phyloP scores from a whole-genome alignment of 2,797 vertebrate genomes.

The Myotis daubentonii region DNA sequence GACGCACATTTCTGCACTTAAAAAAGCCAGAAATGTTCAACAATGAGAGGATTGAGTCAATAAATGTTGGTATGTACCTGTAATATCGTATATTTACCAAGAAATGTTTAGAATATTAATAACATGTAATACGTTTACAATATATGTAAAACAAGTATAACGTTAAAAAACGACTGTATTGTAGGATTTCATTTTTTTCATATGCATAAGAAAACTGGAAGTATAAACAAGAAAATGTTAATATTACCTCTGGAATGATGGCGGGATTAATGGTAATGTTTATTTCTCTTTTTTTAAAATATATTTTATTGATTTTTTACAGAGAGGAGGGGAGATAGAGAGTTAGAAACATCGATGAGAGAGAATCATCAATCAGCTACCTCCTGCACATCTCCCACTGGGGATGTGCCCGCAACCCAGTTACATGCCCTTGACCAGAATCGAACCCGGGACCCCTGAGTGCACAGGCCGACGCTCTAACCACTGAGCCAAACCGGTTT shows the following conservation, averaged over 20 bases:
- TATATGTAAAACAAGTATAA: neutral
- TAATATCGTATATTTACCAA: neutral
- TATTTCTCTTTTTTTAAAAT: too few species aligned
- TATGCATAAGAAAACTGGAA: neutral
- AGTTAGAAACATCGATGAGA: too few species aligned
- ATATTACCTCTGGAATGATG: neutral
- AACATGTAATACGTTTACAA: neutral
- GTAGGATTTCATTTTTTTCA: neutral
- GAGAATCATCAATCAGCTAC: too few species aligned
- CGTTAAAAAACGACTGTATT: neutral
- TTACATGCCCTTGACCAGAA: too few species aligned
- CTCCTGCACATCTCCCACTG: too few species aligned
- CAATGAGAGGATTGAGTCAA: neutral
- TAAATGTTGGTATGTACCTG: neutral
- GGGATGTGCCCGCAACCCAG: too few species aligned
- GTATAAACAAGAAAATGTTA: neutral
- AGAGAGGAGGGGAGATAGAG: too few species aligned
- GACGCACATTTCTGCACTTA: neutral
- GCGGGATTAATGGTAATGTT: neutral
- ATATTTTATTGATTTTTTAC: too few species aligned
- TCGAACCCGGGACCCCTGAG: too few species aligned
- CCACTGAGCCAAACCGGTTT: too few species aligned
- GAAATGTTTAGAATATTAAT: slow-evolving; percentile 21
- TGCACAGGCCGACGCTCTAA: too few species aligned
- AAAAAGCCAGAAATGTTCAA: slow-evolving; percentile 17